Conservation (phyloP, 1,140 invertebrate genomes). For the Drosophila setifemur region DNA sequence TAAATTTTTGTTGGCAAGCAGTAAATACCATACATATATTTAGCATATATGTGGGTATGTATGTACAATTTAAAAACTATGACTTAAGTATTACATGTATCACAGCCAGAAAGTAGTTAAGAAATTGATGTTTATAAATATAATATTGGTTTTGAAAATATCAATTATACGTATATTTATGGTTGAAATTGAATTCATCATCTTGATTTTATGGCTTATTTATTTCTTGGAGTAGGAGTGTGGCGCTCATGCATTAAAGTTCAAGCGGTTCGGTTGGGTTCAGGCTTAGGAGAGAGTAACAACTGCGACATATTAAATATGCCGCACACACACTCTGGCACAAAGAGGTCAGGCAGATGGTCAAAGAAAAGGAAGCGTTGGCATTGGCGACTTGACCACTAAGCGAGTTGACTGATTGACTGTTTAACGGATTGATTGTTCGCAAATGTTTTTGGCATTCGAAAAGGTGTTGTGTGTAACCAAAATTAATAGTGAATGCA, state of each 20-base stretch:
- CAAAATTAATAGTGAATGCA: conserved; percentile 23
- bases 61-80: conserved; percentile 33
- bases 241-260: conserved; percentile 45
- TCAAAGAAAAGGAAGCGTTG: conserved; percentile 29
- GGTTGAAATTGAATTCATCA: too few relatives aligned
- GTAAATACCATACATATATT: conserved; percentile 42
- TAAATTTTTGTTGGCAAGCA: conserved; percentile 47
- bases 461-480: conserved; percentile 18
- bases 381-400: conserved; percentile 27
- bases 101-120: conserved; percentile 7
- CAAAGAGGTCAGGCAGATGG: conserved; percentile 10
- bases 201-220: not conserved
- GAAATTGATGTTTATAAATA: too few relatives aligned
- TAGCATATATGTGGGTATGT: too few relatives aligned
- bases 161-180: conserved; percentile 2
- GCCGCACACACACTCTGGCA: conserved; percentile 21
- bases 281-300: conserved; percentile 1
- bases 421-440: conserved; percentile 5
- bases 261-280: conserved; percentile 24
- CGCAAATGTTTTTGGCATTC: conserved; percentile 32
- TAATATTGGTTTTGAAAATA: conserved; percentile 13
- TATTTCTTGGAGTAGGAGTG: not conserved
- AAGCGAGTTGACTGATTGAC: conserved; percentile 42
- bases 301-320: conserved; percentile 2
- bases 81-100: conserved; percentile 48